Percentiles rank a stretch among this genome's conserved stretches.
These are phyloP conservation scores for Loriculus beryllinus DNA, from an alignment of 2,797 vertebrate species.

Conservation along the genomic window DNA sequence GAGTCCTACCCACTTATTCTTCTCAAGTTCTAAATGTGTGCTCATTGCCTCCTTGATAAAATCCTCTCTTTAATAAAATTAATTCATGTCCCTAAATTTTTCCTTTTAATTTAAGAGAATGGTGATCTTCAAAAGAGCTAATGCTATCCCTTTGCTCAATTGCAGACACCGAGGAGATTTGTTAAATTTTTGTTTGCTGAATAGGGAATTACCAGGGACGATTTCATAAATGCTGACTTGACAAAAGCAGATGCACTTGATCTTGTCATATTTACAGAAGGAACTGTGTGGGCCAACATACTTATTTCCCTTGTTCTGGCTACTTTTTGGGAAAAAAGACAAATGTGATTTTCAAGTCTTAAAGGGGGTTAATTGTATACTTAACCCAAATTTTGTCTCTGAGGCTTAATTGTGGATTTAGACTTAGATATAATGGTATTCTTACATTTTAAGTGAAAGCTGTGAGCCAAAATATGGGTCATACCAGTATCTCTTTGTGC, in stretches of 20 bases:
- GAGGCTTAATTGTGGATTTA: neutral
- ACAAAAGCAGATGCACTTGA: neutral
- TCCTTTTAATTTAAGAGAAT: neutral
- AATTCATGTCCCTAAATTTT: neutral
- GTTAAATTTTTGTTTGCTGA: neutral
- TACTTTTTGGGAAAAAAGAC: neutral
- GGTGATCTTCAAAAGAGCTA: neutral
- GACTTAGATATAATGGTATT: neutral
- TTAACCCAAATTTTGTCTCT: neutral
- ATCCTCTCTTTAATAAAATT: neutral
- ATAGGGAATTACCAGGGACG: neutral
- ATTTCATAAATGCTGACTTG: neutral
- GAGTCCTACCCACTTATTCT: neutral
- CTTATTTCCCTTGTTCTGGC: neutral
- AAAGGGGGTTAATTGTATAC: neutral
- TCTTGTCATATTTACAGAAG: neutral
- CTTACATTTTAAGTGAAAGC: neutral
- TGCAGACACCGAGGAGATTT: neutral
- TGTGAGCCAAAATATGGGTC: neutral
- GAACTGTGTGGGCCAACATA: neutral
- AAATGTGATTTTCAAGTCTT: neutral
- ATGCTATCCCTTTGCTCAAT: neutral
- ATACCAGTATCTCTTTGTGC: neutral
- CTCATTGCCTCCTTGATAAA: neutral
- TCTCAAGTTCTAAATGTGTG: neutral